phyloP scores from a whole-genome alignment of 1,140 invertebrate genomes.

The Littorina saxatilis region DNA sequence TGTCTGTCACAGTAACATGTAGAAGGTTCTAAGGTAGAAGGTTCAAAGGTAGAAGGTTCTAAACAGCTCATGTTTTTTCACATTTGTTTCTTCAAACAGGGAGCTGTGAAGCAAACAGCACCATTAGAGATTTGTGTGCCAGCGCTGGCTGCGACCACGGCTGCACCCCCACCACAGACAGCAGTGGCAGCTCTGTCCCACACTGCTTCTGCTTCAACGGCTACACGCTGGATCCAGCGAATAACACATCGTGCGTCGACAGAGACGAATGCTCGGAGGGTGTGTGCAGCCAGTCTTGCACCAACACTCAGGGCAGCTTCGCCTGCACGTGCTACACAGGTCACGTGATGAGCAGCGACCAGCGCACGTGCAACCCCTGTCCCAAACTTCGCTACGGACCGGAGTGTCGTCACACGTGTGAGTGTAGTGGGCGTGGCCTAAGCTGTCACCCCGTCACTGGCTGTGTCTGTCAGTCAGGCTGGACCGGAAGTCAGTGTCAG shows the following conservation, averaged over 20 bases:
- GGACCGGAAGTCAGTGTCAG: no score
- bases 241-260: conserved; percentile 28
- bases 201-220: not conserved
- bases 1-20: not conserved
- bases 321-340: conserved; percentile 53
- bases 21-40: not conserved
- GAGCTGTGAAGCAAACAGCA: not conserved
- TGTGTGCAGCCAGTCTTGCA: conserved; percentile 68
- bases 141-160: not conserved
- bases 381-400: no score
- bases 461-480: no score
- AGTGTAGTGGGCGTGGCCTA: conserved; percentile 48
- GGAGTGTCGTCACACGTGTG: conserved; percentile 42
- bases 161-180: not conserved
- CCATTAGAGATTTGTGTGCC: not conserved
- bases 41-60: no score
- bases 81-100: no score
- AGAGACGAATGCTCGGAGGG: conserved; percentile 67
- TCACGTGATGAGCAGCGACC: no score
- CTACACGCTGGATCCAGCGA: not conserved
- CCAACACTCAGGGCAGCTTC: conserved; percentile 51
- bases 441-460: no score
- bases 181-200: not conserved
- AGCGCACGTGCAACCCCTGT: no score
- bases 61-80: no score